phyloP scores from a whole-genome alignment of 2,797 vertebrate genomes.

The Oophaga sylvatica region DNA sequence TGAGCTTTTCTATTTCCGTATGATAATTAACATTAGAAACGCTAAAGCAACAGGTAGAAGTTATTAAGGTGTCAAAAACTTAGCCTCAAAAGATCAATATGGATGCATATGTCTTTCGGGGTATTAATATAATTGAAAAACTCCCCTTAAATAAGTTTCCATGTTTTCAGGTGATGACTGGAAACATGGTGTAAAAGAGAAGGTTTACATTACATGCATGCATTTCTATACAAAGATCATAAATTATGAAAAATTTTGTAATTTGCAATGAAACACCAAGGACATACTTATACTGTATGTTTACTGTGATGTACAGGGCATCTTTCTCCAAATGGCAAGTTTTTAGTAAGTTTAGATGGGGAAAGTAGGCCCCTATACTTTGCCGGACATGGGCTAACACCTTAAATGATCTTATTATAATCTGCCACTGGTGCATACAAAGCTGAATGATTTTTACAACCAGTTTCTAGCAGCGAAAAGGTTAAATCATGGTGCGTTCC shows the following conservation, averaged over 20 bases:
- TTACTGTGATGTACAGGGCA: background rate
- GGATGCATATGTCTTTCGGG: too few relatives aligned
- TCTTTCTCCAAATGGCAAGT: background rate
- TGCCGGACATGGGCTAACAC: background rate
- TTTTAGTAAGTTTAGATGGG: background rate
- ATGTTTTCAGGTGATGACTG: too few relatives aligned
- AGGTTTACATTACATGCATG: too few relatives aligned
- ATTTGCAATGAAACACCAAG: background rate
- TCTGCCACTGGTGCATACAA: background rate
- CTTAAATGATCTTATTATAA: constrained; percentile 25
- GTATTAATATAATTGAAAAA: too few relatives aligned
- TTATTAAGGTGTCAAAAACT: too few relatives aligned
- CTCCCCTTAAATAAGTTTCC: too few relatives aligned
- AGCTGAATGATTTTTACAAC: constrained; percentile 25
- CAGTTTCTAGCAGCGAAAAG: constrained; percentile 22
- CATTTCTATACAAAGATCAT: too few relatives aligned
- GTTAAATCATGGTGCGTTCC: constrained; percentile 26
- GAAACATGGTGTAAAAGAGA: too few relatives aligned
- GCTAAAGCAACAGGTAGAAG: too few relatives aligned
- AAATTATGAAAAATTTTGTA: background rate
- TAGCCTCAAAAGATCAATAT: too few relatives aligned
- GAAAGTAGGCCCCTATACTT: background rate
- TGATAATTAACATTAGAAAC: too few relatives aligned
- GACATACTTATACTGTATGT: background rate
- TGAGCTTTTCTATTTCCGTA: too few relatives aligned